Evolutionary conservation across 2,797 vertebrate genomes (phyloP).

Genomic region (Bradypodion ventrale): DNA sequence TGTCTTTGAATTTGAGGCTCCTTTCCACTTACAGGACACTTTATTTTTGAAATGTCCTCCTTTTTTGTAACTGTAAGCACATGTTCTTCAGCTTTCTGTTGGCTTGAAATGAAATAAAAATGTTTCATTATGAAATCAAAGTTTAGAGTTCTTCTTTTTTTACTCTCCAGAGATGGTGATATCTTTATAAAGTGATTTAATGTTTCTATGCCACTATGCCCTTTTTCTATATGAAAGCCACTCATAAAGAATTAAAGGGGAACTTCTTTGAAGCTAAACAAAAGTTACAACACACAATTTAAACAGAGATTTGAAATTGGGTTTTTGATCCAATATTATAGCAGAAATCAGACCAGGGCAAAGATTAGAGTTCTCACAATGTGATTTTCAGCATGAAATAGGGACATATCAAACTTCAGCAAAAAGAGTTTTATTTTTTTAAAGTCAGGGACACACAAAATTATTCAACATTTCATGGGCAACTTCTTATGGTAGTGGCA

Average conservation of each 20-base stretch:
- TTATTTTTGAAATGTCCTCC: background rate
- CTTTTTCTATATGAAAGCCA: background rate
- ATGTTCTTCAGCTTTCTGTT: background rate
- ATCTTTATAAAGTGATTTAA: background rate
- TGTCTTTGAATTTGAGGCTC: constrained; percentile 27
- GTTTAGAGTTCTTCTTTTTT: background rate
- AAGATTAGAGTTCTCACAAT: no score
- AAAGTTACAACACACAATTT: background rate
- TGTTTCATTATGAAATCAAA: background rate
- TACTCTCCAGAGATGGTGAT: background rate
- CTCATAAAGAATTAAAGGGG: background rate
- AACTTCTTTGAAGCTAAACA: background rate
- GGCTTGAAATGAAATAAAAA: background rate
- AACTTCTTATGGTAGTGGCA: background rate
- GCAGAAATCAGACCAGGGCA: background rate
- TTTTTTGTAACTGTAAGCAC: background rate
- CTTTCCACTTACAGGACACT: background rate
- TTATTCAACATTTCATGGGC: background rate
- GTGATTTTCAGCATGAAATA: background rate
- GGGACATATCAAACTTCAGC: no score
- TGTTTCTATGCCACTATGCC: background rate
- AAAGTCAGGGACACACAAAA: background rate
- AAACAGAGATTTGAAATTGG: background rate
- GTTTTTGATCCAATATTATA: background rate
- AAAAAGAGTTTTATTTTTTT: no score